Conservation (phyloP, 1,140 invertebrate species). For the Lamellibrachia luymesi region DNA sequence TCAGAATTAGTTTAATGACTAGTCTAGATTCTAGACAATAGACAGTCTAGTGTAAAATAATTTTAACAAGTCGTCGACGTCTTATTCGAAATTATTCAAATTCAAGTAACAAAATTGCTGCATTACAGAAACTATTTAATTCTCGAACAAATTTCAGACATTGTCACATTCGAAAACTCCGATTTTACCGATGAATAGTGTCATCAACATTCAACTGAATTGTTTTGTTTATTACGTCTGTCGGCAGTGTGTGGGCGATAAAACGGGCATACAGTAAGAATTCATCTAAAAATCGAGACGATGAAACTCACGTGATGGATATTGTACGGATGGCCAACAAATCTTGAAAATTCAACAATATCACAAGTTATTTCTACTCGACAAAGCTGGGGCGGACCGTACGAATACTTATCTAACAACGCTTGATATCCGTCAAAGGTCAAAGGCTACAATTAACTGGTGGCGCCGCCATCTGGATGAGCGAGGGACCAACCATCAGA, state of each 20-base stretch:
- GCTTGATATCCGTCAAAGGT: background rate
- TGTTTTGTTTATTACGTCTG: no score
- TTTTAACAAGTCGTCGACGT: background rate
- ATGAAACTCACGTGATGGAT: background rate
- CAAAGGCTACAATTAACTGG: background rate
- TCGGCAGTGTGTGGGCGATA: background rate
- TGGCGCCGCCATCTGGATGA: background rate
- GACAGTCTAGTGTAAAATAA: no score
- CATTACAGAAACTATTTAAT: background rate
- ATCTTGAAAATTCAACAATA: background rate
- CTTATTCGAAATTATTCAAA: background rate
- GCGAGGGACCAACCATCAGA: background rate
- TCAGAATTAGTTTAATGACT: no score
- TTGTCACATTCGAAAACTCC: background rate
- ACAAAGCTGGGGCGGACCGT: background rate
- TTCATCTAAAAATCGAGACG: background rate
- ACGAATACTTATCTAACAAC: background rate
- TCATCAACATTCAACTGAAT: background rate
- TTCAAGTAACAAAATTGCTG: background rate
- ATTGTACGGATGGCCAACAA: background rate
- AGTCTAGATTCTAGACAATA: no score
- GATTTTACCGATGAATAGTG: background rate
- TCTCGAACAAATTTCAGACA: background rate
- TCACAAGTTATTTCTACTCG: background rate
- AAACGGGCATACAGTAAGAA: background rate